Evolutionary conservation across 2,113 vertebrate genomes (phyloP), one percentile per base, ranked within the genome.

Genomic region (Chaenocephalus aceratus): DNA sequence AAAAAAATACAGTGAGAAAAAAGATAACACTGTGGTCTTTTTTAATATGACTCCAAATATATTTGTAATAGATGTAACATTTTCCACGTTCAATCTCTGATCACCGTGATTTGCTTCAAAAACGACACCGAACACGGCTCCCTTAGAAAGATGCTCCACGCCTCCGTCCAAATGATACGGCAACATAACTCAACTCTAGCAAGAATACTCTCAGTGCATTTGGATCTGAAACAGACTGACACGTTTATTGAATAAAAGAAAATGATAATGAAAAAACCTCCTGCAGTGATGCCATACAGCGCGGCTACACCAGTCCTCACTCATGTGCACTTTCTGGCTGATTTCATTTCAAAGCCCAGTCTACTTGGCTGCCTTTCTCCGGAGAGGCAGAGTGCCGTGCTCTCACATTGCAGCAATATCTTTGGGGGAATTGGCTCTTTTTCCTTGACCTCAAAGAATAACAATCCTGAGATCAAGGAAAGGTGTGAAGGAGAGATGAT

Each of bases 211-310:
- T 30, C 10, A 9, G 64, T 48, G 59, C 48, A 12, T 45, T n/a
- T 62, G 53, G 61, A 66, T 75, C 52, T 53, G 45, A 83, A 16
- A 53, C 23, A 41, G 60, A 74, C 63, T 65, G 80, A 75, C 62
- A 3, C 34, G 65, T 46, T 56, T 79, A 75, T 80, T 80, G 72
- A 81, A 86, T 72, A 68, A 73, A 76, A 71, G 60, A 83, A 51
- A 84, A 48, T 14, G 71, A 23, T 45, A 7, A 7, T 44, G 3
- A 30, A 30, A 30, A 30, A 30, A 72, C 85, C 87, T 75, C 82
- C 85, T 85, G 82, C 79, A 30, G 79, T 21, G 79, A 67, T 6
- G 44, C 10, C 72, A 44, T 14, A 73, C 69, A 56, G 68, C 56
- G 11, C 45, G 4, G 56, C 61, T 72, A 26, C 49, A 60, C 61